Evolutionary conservation across 2,888 invertebrate genomes (phyloP).

Genomic region (Callosobruchus maculatus): DNA sequence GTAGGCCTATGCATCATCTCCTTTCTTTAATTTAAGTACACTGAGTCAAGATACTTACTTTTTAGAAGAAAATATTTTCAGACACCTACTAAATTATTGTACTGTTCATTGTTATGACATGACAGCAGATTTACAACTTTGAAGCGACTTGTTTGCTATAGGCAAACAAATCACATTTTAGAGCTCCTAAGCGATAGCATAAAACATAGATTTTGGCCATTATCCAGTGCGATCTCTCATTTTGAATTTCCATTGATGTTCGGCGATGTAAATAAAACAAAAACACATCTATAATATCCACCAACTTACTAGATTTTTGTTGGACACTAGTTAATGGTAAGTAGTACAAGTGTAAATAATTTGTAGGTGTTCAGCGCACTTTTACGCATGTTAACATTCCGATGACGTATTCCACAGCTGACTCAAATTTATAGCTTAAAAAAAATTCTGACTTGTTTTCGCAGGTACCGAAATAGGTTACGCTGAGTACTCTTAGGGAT

Average conservation of each 20-base stretch:
- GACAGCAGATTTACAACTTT: neutral
- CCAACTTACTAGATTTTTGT: neutral
- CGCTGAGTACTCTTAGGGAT: neutral
- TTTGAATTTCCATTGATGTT: neutral
- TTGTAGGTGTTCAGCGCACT: neutral
- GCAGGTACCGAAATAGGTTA: neutral
- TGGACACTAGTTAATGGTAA: neutral
- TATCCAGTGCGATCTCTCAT: neutral
- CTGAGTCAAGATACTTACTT: no score
- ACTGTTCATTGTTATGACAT: no score
- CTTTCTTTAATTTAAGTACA: no score
- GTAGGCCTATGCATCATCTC: neutral
- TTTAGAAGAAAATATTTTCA: no score
- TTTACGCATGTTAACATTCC: neutral
- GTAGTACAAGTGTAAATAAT: neutral
- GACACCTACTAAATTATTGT: no score
- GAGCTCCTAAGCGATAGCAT: neutral
- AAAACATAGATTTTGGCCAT: neutral
- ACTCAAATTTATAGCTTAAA: neutral
- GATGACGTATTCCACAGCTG: neutral
- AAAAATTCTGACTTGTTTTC: neutral
- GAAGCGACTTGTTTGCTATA: neutral
- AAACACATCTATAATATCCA: neutral
- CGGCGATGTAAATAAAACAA: neutral
- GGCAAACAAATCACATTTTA: neutral